Percentiles rank a stretch among this genome's conserved stretches.
These are phyloP conservation scores for Eclectus roratus DNA, from an alignment of 2,113 vertebrate species.

Conservation along the genomic window DNA sequence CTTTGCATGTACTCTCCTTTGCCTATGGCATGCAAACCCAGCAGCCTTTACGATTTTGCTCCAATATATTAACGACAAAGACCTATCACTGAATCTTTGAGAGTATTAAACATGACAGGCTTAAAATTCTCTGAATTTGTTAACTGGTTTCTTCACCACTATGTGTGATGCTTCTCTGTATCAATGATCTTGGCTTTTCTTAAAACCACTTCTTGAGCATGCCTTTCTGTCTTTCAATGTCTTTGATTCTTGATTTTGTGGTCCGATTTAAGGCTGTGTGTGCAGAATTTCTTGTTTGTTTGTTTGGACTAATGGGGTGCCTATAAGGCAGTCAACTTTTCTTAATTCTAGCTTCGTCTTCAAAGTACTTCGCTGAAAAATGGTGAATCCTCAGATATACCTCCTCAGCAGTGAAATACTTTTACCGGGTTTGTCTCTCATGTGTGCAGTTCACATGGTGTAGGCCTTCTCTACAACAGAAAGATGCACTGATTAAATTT, in stretches of 20 bases:
- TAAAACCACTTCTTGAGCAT: not conserved
- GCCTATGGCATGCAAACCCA: not conserved
- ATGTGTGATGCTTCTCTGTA: not conserved
- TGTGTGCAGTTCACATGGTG: not conserved
- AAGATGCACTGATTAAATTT: not conserved
- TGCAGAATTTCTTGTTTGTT: not conserved
- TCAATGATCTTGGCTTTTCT: not conserved
- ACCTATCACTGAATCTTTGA: not conserved
- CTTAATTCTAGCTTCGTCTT: not conserved
- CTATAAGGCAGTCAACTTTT: not conserved
- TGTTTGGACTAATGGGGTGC: not conserved
- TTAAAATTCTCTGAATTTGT: not conserved
- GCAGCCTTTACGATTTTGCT: not conserved
- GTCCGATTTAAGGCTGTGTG: fast-evolving
- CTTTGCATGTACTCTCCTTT: not conserved
- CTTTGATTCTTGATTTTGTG: not conserved
- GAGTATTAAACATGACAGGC: not conserved
- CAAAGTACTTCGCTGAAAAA: not conserved
- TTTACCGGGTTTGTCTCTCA: not conserved
- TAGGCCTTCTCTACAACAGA: not conserved
- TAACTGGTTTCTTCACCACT: not conserved
- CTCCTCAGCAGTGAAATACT: not conserved
- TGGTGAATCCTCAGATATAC: not conserved
- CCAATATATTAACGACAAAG: not conserved
- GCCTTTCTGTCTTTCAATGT: not conserved